Conservation (phyloP, 35 echinoderm and acorn worm genomes). For the Heliocidaris erythrogramma region DNA sequence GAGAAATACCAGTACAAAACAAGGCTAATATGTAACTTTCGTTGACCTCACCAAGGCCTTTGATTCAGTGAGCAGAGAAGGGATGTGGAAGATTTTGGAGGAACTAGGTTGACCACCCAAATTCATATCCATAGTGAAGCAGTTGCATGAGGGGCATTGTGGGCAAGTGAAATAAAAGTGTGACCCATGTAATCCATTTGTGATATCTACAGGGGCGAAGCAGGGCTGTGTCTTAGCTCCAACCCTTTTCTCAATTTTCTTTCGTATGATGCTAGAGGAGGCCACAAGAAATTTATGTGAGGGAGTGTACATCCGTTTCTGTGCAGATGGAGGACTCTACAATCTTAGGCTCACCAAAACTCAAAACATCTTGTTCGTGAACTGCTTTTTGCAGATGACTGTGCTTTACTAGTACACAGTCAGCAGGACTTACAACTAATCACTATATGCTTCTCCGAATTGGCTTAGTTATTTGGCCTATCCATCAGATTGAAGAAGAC, state of each 20-base stretch:
- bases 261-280: slow-evolving; percentile 47
- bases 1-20: background rate
- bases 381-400: slow-evolving; percentile 53
- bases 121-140: slow-evolving; percentile 36
- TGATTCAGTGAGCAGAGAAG: slow-evolving; percentile 44
- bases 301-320: slow-evolving; percentile 47
- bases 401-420: background rate
- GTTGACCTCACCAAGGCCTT: slow-evolving; percentile 62
- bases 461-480: slow-evolving; percentile 39
- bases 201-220: slow-evolving; percentile 54
- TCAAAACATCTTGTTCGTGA: slow-evolving; percentile 19
- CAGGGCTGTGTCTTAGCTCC: slow-evolving; percentile 76
- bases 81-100: slow-evolving; percentile 46
- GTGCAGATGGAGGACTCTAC: slow-evolving; percentile 39
- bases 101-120: slow-evolving; percentile 51
- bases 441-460: background rate
- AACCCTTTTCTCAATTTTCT: slow-evolving; percentile 71
- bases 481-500: slow-evolving; percentile 38
- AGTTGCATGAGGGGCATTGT: slow-evolving; percentile 15
- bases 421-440: background rate
- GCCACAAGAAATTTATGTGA: background rate
- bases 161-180: slow-evolving; percentile 21
- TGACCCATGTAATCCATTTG: background rate
- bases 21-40: background rate
- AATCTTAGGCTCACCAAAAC: slow-evolving; percentile 48